A percentile compares a stretch with the other conserved stretches of the same genome.
phyloP scores from a whole-genome alignment of 2,888 invertebrate genomes.

The Drosophila yooni region DNA sequence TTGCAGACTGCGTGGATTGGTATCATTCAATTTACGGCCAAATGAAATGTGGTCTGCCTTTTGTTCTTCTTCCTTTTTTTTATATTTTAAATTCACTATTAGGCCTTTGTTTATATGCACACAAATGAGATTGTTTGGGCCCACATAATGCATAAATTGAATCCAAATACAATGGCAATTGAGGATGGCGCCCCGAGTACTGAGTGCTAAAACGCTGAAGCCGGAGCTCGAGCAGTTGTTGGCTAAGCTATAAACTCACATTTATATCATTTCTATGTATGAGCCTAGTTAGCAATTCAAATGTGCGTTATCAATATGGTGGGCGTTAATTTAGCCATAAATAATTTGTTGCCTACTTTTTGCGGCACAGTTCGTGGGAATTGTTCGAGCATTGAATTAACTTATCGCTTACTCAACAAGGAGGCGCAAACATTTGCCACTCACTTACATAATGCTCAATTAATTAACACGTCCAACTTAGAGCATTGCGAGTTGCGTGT shows the following conservation, averaged over 20 bases:
- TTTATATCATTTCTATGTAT: conserved; percentile 64
- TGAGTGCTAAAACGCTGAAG: conserved; percentile 7
- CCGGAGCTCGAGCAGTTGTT: not conserved
- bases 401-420: conserved; percentile 27
- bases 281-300: conserved; percentile 67
- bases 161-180: conserved; percentile 37
- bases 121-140: conserved; percentile 6
- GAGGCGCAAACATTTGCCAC: conserved; percentile 8
- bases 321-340: conserved; percentile 61
- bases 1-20: conserved; percentile 54
- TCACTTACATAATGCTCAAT: conserved; percentile 40
- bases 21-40: conserved; percentile 69
- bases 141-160: conserved; percentile 61
- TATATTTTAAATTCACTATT: conserved; percentile 66
- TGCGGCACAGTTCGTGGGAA: conserved; percentile 32
- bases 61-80: conserved; percentile 18
- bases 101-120: conserved; percentile 62
- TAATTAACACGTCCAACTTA: conserved; percentile 50
- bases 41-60: conserved; percentile 34
- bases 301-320: conserved; percentile 60
- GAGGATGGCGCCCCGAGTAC: conserved; percentile 13
- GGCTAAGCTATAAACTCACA: conserved; percentile 55
- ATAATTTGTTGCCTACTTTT: conserved; percentile 73
- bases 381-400: conserved; percentile 28
- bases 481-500: not conserved